These are phyloP conservation scores for Acestrorhynchus altus DNA, from an alignment of 2,797 vertebrate genomes.

Conservation along the genomic window DNA sequence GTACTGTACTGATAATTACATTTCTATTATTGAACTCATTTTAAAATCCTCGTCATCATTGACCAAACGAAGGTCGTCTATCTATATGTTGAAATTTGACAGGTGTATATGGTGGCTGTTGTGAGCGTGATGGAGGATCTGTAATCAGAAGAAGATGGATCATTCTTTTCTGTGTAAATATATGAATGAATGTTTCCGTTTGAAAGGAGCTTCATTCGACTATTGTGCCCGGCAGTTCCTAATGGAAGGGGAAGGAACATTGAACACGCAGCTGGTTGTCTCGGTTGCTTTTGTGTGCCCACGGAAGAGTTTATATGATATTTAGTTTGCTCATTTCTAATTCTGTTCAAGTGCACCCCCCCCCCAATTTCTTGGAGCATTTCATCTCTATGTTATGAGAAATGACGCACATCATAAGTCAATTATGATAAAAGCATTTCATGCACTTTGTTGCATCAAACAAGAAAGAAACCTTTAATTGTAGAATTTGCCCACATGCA, in stretches of 20 bases:
- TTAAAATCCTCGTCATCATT: too few relatives aligned
- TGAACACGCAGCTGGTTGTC: neutral
- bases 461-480: neutral
- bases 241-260: neutral
- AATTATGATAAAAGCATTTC: constrained; percentile 5
- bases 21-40: too few relatives aligned
- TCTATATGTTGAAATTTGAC: too few relatives aligned
- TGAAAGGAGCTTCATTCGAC: neutral
- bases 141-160: neutral
- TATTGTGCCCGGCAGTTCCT: neutral
- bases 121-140: neutral
- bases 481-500: neutral
- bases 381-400: constrained; percentile 25
- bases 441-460: constrained; percentile 23
- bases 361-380: neutral
- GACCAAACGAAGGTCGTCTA: too few relatives aligned
- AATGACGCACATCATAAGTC: constrained; percentile 9
- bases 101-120: neutral
- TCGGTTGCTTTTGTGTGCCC: neutral
- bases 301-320: neutral
- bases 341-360: neutral
- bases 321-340: neutral
- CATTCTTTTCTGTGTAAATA: neutral
- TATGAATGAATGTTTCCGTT: neutral
- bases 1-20: too few relatives aligned